These are phyloP conservation scores for Sclerodermus sp. DNA, from an alignment of 2,888 invertebrate species.

Conservation along the genomic window DNA sequence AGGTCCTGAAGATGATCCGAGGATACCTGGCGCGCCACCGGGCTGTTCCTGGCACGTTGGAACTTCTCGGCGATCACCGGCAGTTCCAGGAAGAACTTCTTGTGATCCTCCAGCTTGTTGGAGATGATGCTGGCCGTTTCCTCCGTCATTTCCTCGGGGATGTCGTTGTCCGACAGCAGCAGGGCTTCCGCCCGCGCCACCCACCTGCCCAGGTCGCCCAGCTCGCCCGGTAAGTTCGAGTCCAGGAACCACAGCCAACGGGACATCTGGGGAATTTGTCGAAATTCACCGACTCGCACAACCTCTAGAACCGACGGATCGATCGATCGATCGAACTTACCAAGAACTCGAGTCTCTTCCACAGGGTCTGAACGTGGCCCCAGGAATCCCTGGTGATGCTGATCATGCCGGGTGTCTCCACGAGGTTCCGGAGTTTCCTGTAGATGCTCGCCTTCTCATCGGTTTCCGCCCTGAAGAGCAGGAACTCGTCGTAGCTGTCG, in stretches of 20 bases:
- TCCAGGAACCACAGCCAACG: conserved; percentile 91
- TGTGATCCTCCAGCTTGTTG: conserved; percentile 86
- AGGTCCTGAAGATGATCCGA: conserved; percentile 81
- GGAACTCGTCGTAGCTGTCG: conserved; percentile 78
- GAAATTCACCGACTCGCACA: too few relatives aligned
- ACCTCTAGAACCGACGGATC: too few relatives aligned
- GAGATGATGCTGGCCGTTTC: conserved; percentile 86
- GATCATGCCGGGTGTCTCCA: conserved; percentile 78
- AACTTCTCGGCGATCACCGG: conserved; percentile 79
- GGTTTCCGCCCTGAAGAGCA: conserved; percentile 75
- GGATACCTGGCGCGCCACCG: conserved; percentile 72
- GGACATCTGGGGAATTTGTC: conserved; percentile 66
- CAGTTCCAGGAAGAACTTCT: conserved; percentile 83
- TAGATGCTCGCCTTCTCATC: conserved; percentile 73
- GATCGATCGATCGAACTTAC: conserved; percentile 30
- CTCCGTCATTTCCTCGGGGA: conserved; percentile 83
- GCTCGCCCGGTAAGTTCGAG: conserved; percentile 80
- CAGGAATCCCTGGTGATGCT: conserved; percentile 85
- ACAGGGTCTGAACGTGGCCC: conserved; percentile 77
- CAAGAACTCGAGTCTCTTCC: conserved; percentile 74
- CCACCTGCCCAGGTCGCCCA: conserved; percentile 88
- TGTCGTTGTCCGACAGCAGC: conserved; percentile 74
- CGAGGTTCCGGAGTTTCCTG: conserved; percentile 76
- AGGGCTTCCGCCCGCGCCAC: conserved; percentile 83
- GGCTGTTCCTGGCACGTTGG: conserved; percentile 70